Base-by-base conservation (phyloP, 2,797 vertebrate species). In the Danio choprae region DNA sequence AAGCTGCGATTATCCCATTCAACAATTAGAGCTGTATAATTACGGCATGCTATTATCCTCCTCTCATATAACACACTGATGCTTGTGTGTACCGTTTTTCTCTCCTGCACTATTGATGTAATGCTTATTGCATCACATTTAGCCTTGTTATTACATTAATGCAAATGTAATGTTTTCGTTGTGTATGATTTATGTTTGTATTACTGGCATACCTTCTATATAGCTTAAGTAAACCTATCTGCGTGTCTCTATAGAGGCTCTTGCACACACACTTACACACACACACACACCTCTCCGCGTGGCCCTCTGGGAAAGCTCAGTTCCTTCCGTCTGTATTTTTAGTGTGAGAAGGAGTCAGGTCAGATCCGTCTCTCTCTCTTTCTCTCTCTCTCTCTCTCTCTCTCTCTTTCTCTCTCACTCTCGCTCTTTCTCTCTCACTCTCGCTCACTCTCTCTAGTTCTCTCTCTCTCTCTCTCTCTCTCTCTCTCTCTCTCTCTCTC, bases 301-400 rank as follows among this genome's bases (percentile, higher is more conserved):
- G 64, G 59, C 72, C 74, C 81, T 82, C 44, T 76, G 84, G 84
- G 85, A 86, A 50, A 74, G 80, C 82, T 87, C 74, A 71, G 81
- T 86, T 87, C 77, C 82, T 75, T 81, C 76, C n/a, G 20, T 85
- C 83, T 76, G 83, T 88, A 88, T 88, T 91, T 92, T 92, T 91
- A 92, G 88, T 89, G 87, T 85, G 68, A 87, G 79, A 82, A 65
- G 58, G 29, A 85, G 80, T 59, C 5, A 60, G 85, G 82, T 89
- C 84, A 89, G 77, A 84, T 72, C 64, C 67, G 51, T 78, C 53
- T 83, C 70, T 83, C 38, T 65, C 36, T 71, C 18, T 53, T 36
- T 36, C 11, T 50, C 56, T 50, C 16, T 55, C 36, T 64, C 8
- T 63, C 1, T 40, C 4, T 74, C 55, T 44, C 29, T 73, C 41